Evolutionary conservation across 2,797 vertebrate species (phyloP), one percentile per base, ranked within the genome.

Genomic region (Argya squamiceps): DNA sequence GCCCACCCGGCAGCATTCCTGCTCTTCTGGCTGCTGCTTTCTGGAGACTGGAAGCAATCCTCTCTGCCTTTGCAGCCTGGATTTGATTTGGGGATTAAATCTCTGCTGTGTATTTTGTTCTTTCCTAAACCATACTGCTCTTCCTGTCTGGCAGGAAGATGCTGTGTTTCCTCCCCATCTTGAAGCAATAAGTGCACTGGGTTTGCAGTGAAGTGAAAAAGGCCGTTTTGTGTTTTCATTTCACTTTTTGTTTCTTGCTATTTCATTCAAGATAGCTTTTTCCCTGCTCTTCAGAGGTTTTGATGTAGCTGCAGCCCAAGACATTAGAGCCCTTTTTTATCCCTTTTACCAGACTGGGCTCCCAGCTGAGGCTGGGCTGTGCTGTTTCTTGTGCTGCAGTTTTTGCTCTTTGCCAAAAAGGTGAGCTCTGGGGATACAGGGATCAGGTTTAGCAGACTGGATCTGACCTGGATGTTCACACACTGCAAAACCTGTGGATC

Each of bases 31-130:
- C 78, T 89, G 41, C 59, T 7, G 23, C 82, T 74, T 58, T 73
- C 64, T 78, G 59, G 47, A 5, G 7, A 37, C 58, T 29, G 27
- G 39, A 56, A 94, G 55, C 29, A 80, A 55, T 89, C 65, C 62
- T 36, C 46, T 43, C 89, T 71, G 47, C 2, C 0, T 92, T 56
- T 89, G 27, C 81, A 70, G 67, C 34, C 32, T 84, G 67, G 52
- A 68, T 84, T 87, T 93, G 71, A 90, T 95, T 50, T 91, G 75
- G 64, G 87, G 70, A 89, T 97, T 94, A 63, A 84, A 82, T 68
- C 62, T 71, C 64, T 70, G 19, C 9, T 9, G 58, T 60, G 43
- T 69, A 20, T 94, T 94, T 87, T 2, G 26, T 47, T 56, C n/a
- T 95, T 63, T 89, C 67, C 22, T 76, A 64, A 67, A 43, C 32